phyloP scores from a whole-genome alignment of 2,113 vertebrate genomes.

The Hemichromis elongatus region DNA sequence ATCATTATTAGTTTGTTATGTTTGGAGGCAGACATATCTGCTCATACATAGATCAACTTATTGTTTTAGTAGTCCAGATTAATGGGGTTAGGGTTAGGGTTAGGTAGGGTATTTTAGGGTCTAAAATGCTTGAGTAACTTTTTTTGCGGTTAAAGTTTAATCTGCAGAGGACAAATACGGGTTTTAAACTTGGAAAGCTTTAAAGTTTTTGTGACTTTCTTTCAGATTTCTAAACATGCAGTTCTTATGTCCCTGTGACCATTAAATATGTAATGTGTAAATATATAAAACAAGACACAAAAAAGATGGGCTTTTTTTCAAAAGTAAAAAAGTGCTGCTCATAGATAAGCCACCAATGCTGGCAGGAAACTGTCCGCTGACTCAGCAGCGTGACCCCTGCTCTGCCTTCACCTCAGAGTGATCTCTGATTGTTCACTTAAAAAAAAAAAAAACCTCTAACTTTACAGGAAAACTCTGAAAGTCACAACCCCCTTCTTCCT shows the following conservation, averaged over 20 bases:
- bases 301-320: fast-evolving
- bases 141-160: not conserved
- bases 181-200: not conserved
- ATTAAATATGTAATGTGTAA: not conserved
- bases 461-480: not conserved
- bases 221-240: not conserved
- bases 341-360: fast-evolving
- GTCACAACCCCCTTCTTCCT: no score
- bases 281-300: not conserved
- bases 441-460: no score
- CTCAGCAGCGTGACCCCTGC: not conserved
- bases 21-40: not conserved
- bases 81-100: no score
- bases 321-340: not conserved
- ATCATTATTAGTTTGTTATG: fast-evolving
- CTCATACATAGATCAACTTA: not conserved
- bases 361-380: not conserved
- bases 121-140: not conserved
- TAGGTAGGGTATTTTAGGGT: no score
- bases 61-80: not conserved
- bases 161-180: fast-evolving
- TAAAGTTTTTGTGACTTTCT: not conserved
- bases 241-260: not conserved
- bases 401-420: not conserved
- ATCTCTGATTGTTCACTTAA: not conserved